Base-by-base conservation (phyloP, 2,113 vertebrate genomes). In the Malurus alboscapulatus region DNA sequence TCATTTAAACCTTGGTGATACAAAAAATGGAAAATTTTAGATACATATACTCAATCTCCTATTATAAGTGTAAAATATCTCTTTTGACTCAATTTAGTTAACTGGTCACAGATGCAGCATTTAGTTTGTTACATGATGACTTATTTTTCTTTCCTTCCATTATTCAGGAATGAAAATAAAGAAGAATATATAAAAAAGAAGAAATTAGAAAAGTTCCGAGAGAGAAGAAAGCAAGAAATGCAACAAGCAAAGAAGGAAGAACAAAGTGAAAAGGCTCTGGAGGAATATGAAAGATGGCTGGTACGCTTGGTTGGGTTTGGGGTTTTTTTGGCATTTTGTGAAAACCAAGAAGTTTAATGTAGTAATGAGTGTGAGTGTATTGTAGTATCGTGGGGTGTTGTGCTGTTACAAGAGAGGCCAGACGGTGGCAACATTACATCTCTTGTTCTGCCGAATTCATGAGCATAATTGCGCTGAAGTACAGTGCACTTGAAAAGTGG, bases 211-310 rank as follows among this genome's bases (percentile, higher is more conserved):
- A 91, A 97, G 98, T 84, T 95, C 66, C 86, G 96, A 66, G 95
- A 98, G 78, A 97, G 93, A 94, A 97, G 88, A 74, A 98, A 98
- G 77, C 96, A 94, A 72, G 97, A 98, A 94, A 97, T 98, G 57
- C 97, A 98, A 63, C 96, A 72, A 61, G 98, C 97, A 61, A 94
- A 98, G 88, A 98, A 98, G 76, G 98, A 98, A 83, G 98, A 98
- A 91, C 98, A 97, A 94, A 98, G 98, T 59, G 98, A 98, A 95
- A 97, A 95, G 94, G 98, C 99, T 32, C 63, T 99, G 66, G 98
- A 98, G 72, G 97, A 97, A 88, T 99, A 99, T 95, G 98, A 98
- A 87, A 97, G 95, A 82, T 99, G 99, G 99, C 97, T 99, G 98
- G 99, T 99, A 98, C 93, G 62, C 69, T 48, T 36, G 40, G 2